Evolutionary conservation across 2,797 vertebrate species (phyloP).

Genomic region (Apogon talboti): DNA sequence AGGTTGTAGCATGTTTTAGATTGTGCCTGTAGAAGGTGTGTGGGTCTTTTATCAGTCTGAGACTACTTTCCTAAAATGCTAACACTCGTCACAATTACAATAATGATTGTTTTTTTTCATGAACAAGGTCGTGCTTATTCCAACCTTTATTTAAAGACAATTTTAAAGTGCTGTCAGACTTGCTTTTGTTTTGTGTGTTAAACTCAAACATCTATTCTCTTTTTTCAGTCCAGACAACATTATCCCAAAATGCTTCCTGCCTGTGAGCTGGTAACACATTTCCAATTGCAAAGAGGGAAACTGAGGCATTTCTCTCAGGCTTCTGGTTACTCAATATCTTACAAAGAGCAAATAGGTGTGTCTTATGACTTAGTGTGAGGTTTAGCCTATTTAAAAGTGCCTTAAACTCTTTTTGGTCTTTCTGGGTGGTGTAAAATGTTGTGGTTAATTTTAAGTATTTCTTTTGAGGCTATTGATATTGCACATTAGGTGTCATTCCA

Average conservation of each 20-base stretch:
- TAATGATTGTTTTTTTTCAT: not conserved
- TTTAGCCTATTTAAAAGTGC: slow-evolving; percentile 71
- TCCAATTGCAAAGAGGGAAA: slow-evolving; percentile 12
- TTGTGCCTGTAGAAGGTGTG: slow-evolving; percentile 20
- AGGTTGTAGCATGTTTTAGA: slow-evolving; percentile 12
- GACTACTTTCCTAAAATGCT: slow-evolving; percentile 19
- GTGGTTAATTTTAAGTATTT: slow-evolving; percentile 25
- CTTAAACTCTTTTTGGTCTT: slow-evolving; percentile 60
- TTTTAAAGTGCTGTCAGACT: slow-evolving; percentile 18
- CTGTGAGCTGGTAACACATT: slow-evolving; percentile 20
- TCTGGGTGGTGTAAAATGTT: slow-evolving; percentile 37
- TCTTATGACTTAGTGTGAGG: slow-evolving; percentile 15
- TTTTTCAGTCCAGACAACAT: slow-evolving; percentile 5
- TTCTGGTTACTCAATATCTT: slow-evolving; percentile 36
- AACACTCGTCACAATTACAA: not conserved
- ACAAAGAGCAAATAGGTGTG: slow-evolving; percentile 31
- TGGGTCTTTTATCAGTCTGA: slow-evolving; percentile 12
- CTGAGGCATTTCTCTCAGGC: slow-evolving; percentile 31
- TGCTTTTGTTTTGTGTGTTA: slow-evolving; percentile 6
- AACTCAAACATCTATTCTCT: not conserved
- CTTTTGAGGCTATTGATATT: slow-evolving; percentile 52
- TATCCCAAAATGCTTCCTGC: slow-evolving; percentile 12
- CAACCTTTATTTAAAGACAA: not conserved
- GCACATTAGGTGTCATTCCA: slow-evolving; percentile 71
- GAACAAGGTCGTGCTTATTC: slow-evolving; percentile 1